Conservation (phyloP, 2,888 invertebrate species). For the Drosophila borealis region DNA sequence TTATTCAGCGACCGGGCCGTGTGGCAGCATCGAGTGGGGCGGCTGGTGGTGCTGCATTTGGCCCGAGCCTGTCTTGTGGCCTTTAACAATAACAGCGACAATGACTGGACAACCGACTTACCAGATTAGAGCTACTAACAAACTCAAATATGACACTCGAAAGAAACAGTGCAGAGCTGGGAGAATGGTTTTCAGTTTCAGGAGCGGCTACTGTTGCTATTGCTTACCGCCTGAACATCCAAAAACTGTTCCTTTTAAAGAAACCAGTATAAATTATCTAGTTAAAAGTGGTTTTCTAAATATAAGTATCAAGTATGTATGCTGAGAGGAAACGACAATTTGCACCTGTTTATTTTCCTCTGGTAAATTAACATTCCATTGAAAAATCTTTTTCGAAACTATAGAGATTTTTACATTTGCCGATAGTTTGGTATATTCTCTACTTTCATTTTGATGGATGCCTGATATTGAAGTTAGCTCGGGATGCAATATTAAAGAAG, state of each 20-base stretch:
- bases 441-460: too few species aligned
- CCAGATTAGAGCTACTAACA: slow-evolving; percentile 37
- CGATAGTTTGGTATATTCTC: too few species aligned
- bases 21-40: slow-evolving; percentile 33
- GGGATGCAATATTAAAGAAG: too few species aligned
- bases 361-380: background rate
- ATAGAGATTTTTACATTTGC: too few species aligned
- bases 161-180: slow-evolving; percentile 1
- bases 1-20: slow-evolving; percentile 54
- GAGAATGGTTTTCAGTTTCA: slow-evolving; percentile 22
- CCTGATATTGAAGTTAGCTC: too few species aligned
- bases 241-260: background rate
- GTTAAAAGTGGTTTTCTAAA: background rate
- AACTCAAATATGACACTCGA: slow-evolving; percentile 35
- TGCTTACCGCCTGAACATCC: background rate
- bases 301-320: too few species aligned
- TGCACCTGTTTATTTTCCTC: background rate
- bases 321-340: background rate
- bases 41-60: slow-evolving; percentile 32
- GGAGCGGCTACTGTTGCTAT: slow-evolving; percentile 1
- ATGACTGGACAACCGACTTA: slow-evolving; percentile 51
- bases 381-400: too few species aligned
- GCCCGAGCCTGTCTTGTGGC: slow-evolving; percentile 59
- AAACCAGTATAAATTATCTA: background rate
- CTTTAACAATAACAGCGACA: slow-evolving; percentile 50